Base-by-base conservation (phyloP, 2,888 invertebrate species). In the Trachelus troglodyta region DNA sequence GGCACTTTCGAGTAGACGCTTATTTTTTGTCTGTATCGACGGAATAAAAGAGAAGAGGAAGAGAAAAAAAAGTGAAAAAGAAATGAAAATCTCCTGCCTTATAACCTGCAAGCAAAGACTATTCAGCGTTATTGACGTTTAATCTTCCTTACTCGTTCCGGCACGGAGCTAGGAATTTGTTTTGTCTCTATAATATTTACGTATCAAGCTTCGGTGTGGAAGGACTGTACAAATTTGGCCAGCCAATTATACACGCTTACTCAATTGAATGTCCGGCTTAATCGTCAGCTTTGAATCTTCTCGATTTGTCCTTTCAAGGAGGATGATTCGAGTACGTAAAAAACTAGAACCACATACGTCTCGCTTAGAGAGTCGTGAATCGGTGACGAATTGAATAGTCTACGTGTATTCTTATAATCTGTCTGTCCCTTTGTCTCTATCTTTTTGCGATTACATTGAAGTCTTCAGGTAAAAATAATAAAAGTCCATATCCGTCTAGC, bases 1-100 rank as follows among this genome's bases (percentile, higher is more conserved):
- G 71, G 78, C 78, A 75, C 75, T 78, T 33, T 71, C 33, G 73
- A 69, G 77, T 74, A 71, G 78, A 73, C 81, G 76, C 81, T 80
- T 81, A 82, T 83, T 81, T 81, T 77, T 68, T 56, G 69, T 71
- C 79, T 68, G 75, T 56, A 56, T 23, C 2, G 23, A 23, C 56
- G 9, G 23, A 56, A 56, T 23, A 56, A 56, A 56, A 23, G 15
- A 15, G 56, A 56, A 56, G 23, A 40, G 2, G 15, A 12, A 35
- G 35, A 12, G 12, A 12, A 35, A 40, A 40, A 15, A 40, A 40
- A 23, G 1, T 6, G 40, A 40, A 40, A 40, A 23, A 23, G 23
- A 56, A 56, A 9, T 56, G 23, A 56, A 56, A 56, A 56, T 56
- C 2, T 56, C 2, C 56, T 56, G 23, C 2, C 15, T 56, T 6